Base-by-base conservation (phyloP, 2,113 vertebrate genomes). In the Carollia perspicillata region DNA sequence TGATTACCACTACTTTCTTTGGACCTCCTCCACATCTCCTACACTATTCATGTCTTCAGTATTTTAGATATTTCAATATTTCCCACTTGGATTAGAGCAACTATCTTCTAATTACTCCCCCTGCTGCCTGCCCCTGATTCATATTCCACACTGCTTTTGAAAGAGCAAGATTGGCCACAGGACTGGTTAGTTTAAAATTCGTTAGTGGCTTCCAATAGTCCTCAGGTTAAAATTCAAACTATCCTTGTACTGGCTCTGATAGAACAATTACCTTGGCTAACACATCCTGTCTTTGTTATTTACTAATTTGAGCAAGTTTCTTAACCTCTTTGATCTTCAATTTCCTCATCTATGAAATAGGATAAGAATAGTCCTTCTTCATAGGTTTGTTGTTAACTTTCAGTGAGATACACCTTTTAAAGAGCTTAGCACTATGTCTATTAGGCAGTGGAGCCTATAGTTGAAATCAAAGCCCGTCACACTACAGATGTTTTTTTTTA, bases 291-390 rank as follows among this genome's bases (percentile, higher is more conserved):
- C 72, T 33, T 89, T 89, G 55, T 37, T 80, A 65, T 44, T 94
- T 75, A 49, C 18, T 69, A 94, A 55, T 30, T 33, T 69, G 26
- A 68, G 16, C 55, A 95, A 51, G 11, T 90, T 95, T 65, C 84
- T 75, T 89, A 84, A 83, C n/a, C 20, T 97, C 69, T 79, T 75
- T 94, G 35, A 55, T 95, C 35, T 22, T 80, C 8, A 65, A 47
- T 40, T 51, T 93, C n/a, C 18, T 94, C 68, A 42, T 49, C 37
- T 87, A 72, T 55, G 49, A 95, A 42, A 84, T 5, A 6, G 23
- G 17, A 66, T 60, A 85, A 65, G 28, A 90, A 47, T 22, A 37
- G 16, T 86, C 33, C 11, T 51, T 85, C 23, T 84, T 77, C 40
- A 84, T 30, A 58, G 14, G 0, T 78, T 92, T 78, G 40, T 69